Conservation (phyloP, 2,113 vertebrate genomes). For the Ramphastos sulfuratus region DNA sequence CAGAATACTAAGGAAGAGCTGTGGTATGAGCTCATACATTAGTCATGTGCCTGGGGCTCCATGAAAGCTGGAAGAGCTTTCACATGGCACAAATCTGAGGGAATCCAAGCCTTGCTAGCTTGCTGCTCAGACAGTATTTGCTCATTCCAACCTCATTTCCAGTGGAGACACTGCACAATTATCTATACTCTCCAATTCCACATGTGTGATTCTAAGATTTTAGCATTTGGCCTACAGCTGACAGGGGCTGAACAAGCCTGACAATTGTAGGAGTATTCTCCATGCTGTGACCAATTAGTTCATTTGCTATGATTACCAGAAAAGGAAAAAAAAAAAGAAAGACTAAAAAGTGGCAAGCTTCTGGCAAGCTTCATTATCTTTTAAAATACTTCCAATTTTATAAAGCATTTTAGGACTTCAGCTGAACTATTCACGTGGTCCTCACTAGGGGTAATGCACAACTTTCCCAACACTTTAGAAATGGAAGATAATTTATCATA, state of each 20-base stretch:
- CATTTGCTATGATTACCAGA: neutral
- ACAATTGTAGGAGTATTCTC: neutral
- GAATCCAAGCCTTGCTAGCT: neutral
- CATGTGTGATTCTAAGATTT: neutral
- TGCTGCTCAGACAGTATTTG: slow-evolving; percentile 19
- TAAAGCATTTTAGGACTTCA: neutral
- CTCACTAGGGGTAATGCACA: neutral
- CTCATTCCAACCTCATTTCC: neutral
- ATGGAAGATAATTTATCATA: neutral
- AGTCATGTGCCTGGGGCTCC: slow-evolving; percentile 25
- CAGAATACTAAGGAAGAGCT: neutral
- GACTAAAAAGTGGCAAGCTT: neutral
- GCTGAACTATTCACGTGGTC: neutral
- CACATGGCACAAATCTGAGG: neutral
- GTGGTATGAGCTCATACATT: neutral
- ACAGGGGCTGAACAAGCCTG: neutral
- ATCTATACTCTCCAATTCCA: neutral
- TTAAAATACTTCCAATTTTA: neutral
- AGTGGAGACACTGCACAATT: neutral
- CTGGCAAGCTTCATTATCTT: neutral
- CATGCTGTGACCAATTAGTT: neutral
- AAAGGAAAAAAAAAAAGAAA: neutral
- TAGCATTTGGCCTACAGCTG: neutral
- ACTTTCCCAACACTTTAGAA: neutral
- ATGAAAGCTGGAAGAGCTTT: slow-evolving; percentile 12